These are phyloP conservation scores for Drosophila neutralis DNA, from an alignment of 2,888 invertebrate species.

Conservation along the genomic window DNA sequence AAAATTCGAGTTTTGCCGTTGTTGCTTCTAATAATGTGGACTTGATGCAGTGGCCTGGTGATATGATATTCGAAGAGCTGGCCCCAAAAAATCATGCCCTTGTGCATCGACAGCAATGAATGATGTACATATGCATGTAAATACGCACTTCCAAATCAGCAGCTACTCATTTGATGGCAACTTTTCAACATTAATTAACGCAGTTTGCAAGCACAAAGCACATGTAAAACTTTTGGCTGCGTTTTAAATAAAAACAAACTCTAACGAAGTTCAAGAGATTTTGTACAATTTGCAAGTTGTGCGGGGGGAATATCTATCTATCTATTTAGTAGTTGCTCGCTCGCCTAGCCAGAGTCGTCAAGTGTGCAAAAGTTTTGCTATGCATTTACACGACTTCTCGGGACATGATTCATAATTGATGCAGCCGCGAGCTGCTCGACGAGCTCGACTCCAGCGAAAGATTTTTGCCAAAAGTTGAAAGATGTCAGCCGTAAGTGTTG, in stretches of 20 bases:
- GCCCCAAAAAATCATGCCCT: not conserved
- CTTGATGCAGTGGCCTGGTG: constrained; percentile 30
- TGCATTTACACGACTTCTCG: constrained; percentile 67
- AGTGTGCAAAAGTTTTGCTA: constrained; percentile 64
- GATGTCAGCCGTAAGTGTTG: constrained; percentile 72
- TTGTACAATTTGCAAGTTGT: constrained; percentile 50
- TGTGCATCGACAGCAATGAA: constrained; percentile 43
- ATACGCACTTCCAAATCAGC: constrained; percentile 16
- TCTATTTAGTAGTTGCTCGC: constrained; percentile 7
- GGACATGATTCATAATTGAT: constrained; percentile 73
- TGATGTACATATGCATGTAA: constrained; percentile 33
- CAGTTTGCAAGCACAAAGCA: constrained; percentile 45
- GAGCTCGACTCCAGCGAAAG: constrained; percentile 56
- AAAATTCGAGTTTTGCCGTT: constrained; percentile 24
- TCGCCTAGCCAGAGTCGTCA: constrained; percentile 1
- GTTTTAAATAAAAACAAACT: constrained; percentile 51
- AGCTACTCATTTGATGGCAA: constrained; percentile 46
- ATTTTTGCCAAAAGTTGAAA: constrained; percentile 61
- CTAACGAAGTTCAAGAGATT: constrained; percentile 69
- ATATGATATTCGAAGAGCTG: constrained; percentile 42
- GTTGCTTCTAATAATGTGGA: constrained; percentile 14
- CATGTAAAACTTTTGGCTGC: constrained; percentile 54
- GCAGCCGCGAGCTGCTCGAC: constrained; percentile 62
- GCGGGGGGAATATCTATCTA: not conserved
- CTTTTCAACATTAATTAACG: constrained; percentile 73